Conservation (phyloP, 2,888 invertebrate species). For the Drosophila macrothrix region DNA sequence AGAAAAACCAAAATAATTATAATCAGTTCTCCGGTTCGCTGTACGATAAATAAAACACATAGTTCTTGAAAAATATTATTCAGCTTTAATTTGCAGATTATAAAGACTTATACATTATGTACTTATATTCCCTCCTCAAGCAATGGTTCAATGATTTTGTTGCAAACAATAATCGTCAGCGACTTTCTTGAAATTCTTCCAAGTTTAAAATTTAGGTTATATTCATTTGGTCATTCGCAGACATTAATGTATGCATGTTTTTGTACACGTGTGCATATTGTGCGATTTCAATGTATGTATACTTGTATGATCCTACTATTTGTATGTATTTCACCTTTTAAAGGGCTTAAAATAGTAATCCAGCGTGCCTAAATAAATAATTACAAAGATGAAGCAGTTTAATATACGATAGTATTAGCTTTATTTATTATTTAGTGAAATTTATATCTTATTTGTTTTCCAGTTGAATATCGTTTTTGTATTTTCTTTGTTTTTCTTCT, state of each 20-base stretch:
- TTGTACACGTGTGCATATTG: slow-evolving; percentile 39
- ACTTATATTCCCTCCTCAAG: slow-evolving; percentile 32
- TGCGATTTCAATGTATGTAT: slow-evolving; percentile 22
- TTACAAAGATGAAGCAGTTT: slow-evolving; percentile 49
- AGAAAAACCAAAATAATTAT: neutral
- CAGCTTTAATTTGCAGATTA: slow-evolving; percentile 54
- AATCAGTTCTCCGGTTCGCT: neutral
- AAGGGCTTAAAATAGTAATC: slow-evolving; percentile 48
- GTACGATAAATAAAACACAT: slow-evolving; percentile 52
- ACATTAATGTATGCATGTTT: slow-evolving; percentile 15
- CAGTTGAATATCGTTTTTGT: slow-evolving; percentile 23
- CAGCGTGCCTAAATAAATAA: slow-evolving; percentile 58
- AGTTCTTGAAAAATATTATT: slow-evolving; percentile 45
- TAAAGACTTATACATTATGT: slow-evolving; percentile 38
- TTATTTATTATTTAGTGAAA: slow-evolving; percentile 61
- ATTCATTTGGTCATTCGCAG: slow-evolving; percentile 45
- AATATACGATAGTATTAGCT: slow-evolving; percentile 34
- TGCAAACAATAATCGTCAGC: slow-evolving; percentile 25
- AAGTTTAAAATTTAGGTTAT: slow-evolving; percentile 16
- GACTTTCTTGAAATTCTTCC: slow-evolving; percentile 11
- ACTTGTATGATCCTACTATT: slow-evolving; percentile 36
- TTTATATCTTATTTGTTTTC: slow-evolving; percentile 27
- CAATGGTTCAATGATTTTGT: slow-evolving; percentile 18
- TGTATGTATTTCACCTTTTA: slow-evolving; percentile 16
- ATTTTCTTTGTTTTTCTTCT: neutral